Evolutionary conservation across 2,113 vertebrate species (phyloP).

Genomic region (Blennius ocellaris): DNA sequence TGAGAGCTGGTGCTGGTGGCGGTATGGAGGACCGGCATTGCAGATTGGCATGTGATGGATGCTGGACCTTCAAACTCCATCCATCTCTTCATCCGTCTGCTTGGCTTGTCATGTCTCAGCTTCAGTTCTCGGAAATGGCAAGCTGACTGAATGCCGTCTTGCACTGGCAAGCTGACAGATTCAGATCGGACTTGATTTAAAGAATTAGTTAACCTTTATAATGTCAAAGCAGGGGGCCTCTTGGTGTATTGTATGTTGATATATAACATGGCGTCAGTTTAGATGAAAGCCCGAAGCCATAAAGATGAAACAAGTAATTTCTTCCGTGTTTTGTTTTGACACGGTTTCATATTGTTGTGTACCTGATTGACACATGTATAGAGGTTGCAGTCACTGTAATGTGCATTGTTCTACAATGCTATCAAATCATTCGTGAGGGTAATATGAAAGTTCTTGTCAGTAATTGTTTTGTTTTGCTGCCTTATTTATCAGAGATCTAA

Average conservation of each 20-base stretch:
- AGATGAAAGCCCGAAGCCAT: constrained; percentile 57
- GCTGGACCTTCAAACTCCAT: constrained; percentile 70
- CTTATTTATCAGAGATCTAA: constrained; percentile 54
- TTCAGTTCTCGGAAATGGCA: constrained; percentile 61
- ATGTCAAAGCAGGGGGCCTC: constrained; percentile 66
- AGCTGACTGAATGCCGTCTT: constrained; percentile 55
- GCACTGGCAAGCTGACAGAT: constrained; percentile 73
- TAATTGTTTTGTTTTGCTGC: constrained; percentile 46
- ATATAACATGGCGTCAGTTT: constrained; percentile 58
- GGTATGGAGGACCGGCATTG: constrained; percentile 33
- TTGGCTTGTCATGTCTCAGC: constrained; percentile 63
- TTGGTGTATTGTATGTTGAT: constrained; percentile 66
- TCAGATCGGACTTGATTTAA: constrained; percentile 79
- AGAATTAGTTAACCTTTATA: constrained; percentile 86
- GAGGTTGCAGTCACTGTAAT: constrained; percentile 53
- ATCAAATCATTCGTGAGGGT: constrained; percentile 39
- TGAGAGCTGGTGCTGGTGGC: constrained; percentile 22
- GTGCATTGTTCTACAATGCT: constrained; percentile 16
- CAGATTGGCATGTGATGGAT: constrained; percentile 65
- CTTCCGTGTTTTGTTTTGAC: constrained; percentile 64
- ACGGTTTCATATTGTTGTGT: not conserved
- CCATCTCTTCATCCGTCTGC: constrained; percentile 63
- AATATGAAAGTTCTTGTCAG: constrained; percentile 39
- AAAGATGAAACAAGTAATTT: constrained; percentile 28
- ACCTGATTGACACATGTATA: constrained; percentile 43